A percentile compares a stretch with the other conserved stretches of the same genome.
Conservation (phyloP, 2,888 invertebrate genomes). For the Spilarctia lutea region DNA sequence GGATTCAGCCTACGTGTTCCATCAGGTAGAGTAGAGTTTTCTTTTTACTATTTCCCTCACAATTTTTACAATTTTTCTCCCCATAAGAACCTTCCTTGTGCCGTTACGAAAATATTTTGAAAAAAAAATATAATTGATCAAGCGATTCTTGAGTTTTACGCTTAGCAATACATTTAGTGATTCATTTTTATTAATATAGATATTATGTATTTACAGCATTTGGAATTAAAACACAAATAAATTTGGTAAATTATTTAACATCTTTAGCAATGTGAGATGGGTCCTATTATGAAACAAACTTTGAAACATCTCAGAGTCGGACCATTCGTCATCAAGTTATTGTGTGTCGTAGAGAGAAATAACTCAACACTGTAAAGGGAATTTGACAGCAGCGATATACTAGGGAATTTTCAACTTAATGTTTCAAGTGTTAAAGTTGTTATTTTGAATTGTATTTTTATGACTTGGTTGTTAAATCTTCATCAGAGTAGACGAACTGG, state of each 20-base stretch:
- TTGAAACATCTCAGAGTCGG: slow-evolving; percentile 32
- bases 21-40: too few relatives aligned
- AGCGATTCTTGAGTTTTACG: too few relatives aligned
- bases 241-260: not conserved
- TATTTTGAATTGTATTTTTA: slow-evolving; percentile 33
- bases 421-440: slow-evolving; percentile 24
- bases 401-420: slow-evolving; percentile 35
- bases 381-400: slow-evolving; percentile 38
- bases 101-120: too few relatives aligned
- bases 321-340: slow-evolving; percentile 40
- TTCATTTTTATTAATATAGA: too few relatives aligned
- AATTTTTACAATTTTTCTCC: too few relatives aligned
- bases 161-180: too few relatives aligned
- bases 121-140: too few relatives aligned
- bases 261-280: slow-evolving; percentile 21
- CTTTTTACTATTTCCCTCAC: too few relatives aligned
- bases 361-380: slow-evolving; percentile 50
- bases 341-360: slow-evolving; percentile 38
- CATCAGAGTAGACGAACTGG: slow-evolving; percentile 37
- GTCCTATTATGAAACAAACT: slow-evolving; percentile 31
- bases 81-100: too few relatives aligned
- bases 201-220: not conserved
- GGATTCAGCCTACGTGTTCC: too few relatives aligned
- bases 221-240: not conserved
- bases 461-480: slow-evolving; percentile 25